These are phyloP conservation scores for Acropora yongei DNA, from an alignment of 64 coral and sea anemone genomes.

Conservation along the genomic window DNA sequence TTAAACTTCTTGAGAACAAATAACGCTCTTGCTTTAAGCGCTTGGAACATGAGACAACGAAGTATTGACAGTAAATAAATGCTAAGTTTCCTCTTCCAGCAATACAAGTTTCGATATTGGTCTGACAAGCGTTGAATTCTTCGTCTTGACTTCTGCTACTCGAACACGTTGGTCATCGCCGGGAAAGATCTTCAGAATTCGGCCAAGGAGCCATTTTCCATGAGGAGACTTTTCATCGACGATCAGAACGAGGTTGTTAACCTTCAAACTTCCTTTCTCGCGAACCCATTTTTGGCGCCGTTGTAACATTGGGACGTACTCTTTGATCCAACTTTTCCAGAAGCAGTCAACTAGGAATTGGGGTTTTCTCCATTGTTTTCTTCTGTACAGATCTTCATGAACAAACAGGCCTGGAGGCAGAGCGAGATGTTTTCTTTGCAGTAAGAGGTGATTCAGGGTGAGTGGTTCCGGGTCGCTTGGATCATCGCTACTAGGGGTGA, in stretches of 20 bases:
- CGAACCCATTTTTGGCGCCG: constrained; percentile 10
- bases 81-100: background rate
- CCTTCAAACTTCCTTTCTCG: constrained; percentile 8
- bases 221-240: background rate
- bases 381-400: constrained; percentile 1
- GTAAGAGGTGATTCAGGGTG: constrained; percentile 24
- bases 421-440: background rate
- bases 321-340: background rate
- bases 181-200: background rate
- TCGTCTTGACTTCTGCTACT: background rate
- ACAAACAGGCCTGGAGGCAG: constrained; percentile 32
- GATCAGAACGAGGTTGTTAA: background rate
- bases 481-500: too few species aligned
- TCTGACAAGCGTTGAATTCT: background rate
- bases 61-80: too few species aligned
- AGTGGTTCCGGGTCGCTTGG: background rate
- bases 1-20: background rate
- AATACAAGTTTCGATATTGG: constrained; percentile 7
- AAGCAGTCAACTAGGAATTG: constrained; percentile 13
- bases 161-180: background rate
- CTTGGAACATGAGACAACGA: too few species aligned
- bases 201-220: background rate
- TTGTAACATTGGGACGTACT: background rate
- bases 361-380: constrained; percentile 36
- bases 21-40: background rate